Evolutionary conservation across 2,888 invertebrate genomes (phyloP).

Genomic region (Eilema depressum): DNA sequence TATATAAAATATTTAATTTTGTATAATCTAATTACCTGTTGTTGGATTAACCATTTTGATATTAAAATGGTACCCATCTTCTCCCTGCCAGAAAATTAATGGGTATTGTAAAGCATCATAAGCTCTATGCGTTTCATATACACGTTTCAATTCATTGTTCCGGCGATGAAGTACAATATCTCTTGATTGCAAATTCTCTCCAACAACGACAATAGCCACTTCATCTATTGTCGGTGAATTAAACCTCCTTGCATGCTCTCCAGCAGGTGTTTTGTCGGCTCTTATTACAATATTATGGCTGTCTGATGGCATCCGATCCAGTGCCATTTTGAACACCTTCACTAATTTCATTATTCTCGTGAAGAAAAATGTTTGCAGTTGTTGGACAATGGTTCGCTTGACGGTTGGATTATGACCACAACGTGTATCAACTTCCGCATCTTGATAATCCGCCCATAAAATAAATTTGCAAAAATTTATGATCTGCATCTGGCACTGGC

Average conservation of each 20-base stretch:
- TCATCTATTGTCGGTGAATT: conserved; percentile 55
- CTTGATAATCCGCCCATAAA: neutral
- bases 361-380: conserved; percentile 51
- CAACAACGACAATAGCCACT: conserved; percentile 51
- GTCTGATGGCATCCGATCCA: conserved; percentile 55
- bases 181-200: conserved; percentile 46
- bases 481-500: neutral
- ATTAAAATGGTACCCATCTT: conserved; percentile 27
- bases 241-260: conserved; percentile 49
- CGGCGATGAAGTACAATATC: conserved; percentile 61
- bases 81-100: conserved; percentile 35
- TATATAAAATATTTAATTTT: neutral
- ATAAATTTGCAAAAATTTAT: conserved; percentile 3
- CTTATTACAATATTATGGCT: conserved; percentile 54
- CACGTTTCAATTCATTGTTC: conserved; percentile 47
- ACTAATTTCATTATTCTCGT: conserved; percentile 33
- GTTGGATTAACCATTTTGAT: conserved; percentile 14
- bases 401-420: conserved; percentile 18
- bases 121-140: conserved; percentile 54
- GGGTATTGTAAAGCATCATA: conserved; percentile 61
- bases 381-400: conserved; percentile 39
- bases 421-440: conserved; percentile 23
- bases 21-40: conserved; percentile 3
- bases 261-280: conserved; percentile 57
- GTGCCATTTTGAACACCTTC: conserved; percentile 34